These are phyloP conservation scores for Drosophila tsacasi DNA, from an alignment of 1,140 invertebrate genomes.

Conservation along the genomic window DNA sequence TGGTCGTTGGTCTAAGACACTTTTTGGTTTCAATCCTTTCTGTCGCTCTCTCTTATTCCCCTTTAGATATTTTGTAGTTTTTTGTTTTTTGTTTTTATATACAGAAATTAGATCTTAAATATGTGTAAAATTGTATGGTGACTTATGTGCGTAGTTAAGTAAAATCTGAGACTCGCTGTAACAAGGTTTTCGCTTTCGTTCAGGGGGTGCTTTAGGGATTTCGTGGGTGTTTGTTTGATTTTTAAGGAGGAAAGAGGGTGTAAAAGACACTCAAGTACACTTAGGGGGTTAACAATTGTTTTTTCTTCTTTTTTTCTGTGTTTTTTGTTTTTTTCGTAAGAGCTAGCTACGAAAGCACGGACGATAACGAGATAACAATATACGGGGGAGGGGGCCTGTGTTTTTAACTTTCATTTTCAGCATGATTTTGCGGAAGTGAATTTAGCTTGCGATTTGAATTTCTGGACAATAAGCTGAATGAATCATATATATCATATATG, in stretches of 20 bases:
- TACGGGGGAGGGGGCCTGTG: conserved; percentile 14
- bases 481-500: conserved; percentile 14
- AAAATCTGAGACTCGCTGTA: conserved; percentile 82
- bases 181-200: conserved; percentile 48
- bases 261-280: conserved; percentile 69
- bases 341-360: conserved; percentile 51
- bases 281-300: conserved; percentile 55
- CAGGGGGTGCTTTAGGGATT: conserved; percentile 28
- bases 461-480: conserved; percentile 22
- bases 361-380: conserved; percentile 50
- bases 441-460: conserved; percentile 15
- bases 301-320: neutral
- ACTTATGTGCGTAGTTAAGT: conserved; percentile 83
- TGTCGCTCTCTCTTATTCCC: conserved; percentile 27
- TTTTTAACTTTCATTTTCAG: conserved; percentile 28
- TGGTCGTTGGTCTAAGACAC: conserved; percentile 83
- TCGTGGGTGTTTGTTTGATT: neutral
- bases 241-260: conserved; percentile 16
- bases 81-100: conserved; percentile 57
- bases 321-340: conserved; percentile 8
- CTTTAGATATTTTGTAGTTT: conserved; percentile 7
- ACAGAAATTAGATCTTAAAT: conserved; percentile 66
- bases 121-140: conserved; percentile 52
- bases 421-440: conserved; percentile 31
- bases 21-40: conserved; percentile 78